A percentile compares a stretch with the other conserved stretches of the same genome.
Evolutionary conservation across 2,113 vertebrate genomes (phyloP).

Genomic region (Ptilonorhynchus violaceus): DNA sequence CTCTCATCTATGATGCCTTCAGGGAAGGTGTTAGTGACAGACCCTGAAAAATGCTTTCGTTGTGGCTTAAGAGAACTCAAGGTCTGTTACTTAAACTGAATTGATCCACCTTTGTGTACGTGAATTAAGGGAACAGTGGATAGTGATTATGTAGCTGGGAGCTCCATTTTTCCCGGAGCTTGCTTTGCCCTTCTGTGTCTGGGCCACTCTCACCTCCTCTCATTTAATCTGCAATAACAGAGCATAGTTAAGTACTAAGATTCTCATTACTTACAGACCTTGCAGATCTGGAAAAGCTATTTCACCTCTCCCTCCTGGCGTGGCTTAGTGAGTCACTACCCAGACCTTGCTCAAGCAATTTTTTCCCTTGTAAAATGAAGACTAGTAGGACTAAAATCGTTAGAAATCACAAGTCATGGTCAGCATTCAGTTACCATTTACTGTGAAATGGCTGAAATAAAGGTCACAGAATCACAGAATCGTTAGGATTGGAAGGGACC

Average conservation of each 20-base stretch:
- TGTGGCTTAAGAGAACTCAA: not conserved
- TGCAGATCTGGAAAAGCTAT: not conserved
- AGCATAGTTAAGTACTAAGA: not conserved
- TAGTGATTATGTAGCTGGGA: not conserved
- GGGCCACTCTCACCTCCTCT: not conserved
- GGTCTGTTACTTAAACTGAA: not conserved
- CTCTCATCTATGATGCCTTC: not conserved
- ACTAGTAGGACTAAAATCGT: not conserved
- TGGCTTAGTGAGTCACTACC: not conserved
- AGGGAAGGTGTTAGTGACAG: not conserved
- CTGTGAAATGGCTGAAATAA: not conserved
- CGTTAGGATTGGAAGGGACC: not conserved
- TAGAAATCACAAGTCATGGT: not conserved
- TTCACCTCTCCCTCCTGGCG: not conserved
- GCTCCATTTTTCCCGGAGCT: not conserved
- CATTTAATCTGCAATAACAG: not conserved
- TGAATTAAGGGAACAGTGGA: not conserved
- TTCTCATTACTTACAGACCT: not conserved
- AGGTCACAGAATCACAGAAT: not conserved
- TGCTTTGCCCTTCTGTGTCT: not conserved
- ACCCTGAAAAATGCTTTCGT: not conserved
- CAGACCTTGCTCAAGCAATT: not conserved
- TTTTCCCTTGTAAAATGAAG: not conserved
- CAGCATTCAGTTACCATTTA: not conserved
- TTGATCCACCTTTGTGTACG: accelerated